Base-by-base conservation (phyloP, 2,888 invertebrate genomes). In the Frankliniella fusca region DNA sequence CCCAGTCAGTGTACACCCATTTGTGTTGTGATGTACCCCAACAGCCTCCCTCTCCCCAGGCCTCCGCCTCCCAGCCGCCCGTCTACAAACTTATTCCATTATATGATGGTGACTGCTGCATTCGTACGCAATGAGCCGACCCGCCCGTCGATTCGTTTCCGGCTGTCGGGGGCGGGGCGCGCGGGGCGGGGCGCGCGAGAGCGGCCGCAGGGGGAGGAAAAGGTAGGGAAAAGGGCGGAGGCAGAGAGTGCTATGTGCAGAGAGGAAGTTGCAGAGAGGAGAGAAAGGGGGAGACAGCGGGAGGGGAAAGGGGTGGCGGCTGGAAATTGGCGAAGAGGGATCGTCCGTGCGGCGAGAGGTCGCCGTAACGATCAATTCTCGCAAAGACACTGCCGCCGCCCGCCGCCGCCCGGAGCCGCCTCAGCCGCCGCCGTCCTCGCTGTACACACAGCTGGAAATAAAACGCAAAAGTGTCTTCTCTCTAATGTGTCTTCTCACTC, bases 61-160 rank as follows among this genome's bases (percentile, higher is more conserved):
- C n/a, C 65, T 11, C 65, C 2, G 20, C n/a, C 65, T 65, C 65
- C n/a, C 65, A 3, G n/a, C n/a, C 65, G 9, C 23, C 27, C 70
- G 1, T 23, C 70, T 23, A 76, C 70, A 76, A 76, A 76, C 70
- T 76, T 76, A 76, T 76, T 76, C 70, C 70, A 76, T 76, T 76
- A 76, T 76, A 76, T 76, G 70, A 54, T 54, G 54, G 54, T 20
- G 54, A 76, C 70, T 76, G 70, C 70, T 27, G 70, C 70, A 76
- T 76, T 76, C 23, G 70, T 76, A 76, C 70, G 70, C 70, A 76
- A 76, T 76, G 70, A 76, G 70, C 27, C 70, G 70, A 23, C 27
- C 9, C 70, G 70, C 61, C 61, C 61, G 61, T 61, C 61, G 61
- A 15, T 61, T 61, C 61, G 54, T 54, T 54, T 54, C 54, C 54